Base-by-base conservation (phyloP, 2,888 invertebrate species). In the Melanophora roralis region DNA sequence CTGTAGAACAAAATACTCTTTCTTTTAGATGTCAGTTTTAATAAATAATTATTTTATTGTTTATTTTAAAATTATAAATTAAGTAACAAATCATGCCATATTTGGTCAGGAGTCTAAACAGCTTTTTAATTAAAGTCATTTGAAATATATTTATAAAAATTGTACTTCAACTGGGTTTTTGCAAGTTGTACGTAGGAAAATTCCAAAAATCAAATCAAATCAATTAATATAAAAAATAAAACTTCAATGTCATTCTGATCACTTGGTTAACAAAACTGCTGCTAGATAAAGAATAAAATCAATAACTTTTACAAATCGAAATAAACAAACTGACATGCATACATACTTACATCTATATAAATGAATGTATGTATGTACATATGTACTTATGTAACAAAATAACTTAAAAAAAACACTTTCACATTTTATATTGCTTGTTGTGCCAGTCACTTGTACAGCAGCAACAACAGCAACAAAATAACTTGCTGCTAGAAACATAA, bases 191-290 rank as follows among this genome's bases (percentile, higher is more conserved):
- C n/a, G n/a, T 1, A 45, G 45, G 45, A 45, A 40, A 47, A 57
- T 47, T 57, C 47, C 21, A 40, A 71, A 60, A n/a, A n/a, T n/a
- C n/a, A n/a, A n/a, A 53, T 21, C 47, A 64, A 76, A 64, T 69
- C 55, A 55, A 64, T 40, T 49, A 14, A 16, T 32, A 60, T 34
- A 14, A 32, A 45, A 57, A 65, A 34, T 27, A 49, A n/a, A 69
- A 64, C 69, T 64, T 77, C 76, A 71, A 77, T 71, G 76, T 71
- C 76, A 77, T n/a, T n/a, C 69, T 71, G 43, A 19, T 59, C 57
- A 36, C 23, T 75, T 60, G 49, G 2, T 32, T 43, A 51, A 27
- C 34, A 49, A 74, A 36, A 59, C n/a, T n/a, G 59, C 36, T 40
- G 60, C 14, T 53, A 67, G 45, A 45, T 49, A 64, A 49, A 64